Evolutionary conservation across 2,797 vertebrate genomes (phyloP), one percentile per base, ranked within the genome.

Genomic region (Lutjanus campechanus): DNA sequence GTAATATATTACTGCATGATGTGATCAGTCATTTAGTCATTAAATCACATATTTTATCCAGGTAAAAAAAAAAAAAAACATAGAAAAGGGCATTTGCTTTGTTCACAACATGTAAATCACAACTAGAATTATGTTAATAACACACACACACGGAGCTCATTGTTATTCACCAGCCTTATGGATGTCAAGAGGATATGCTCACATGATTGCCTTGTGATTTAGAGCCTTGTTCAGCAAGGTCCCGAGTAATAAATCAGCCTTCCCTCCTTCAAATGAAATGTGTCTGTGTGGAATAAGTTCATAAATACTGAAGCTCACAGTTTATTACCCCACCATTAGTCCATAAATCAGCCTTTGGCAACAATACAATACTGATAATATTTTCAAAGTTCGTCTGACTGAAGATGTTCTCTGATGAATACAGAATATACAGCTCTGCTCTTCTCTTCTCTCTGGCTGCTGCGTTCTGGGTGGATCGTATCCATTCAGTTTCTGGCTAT

Each of bases 121-220:
- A 43, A 46, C 13, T 62, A 43, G 25, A 50, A 49, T 65, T 1
- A 8, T 69, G 17, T 63, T 72, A 22, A 50, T 82, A 59, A 19
- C 29, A 36, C 29, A 36, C 46, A 25, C 44, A 66, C 2, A 0
- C 20, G 7, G 44, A 73, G n/a, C 50, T 55, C 46, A 67, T 60
- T 76, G 72, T 71, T 69, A 82, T 76, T 79, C 76, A 40, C n/a
- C 6, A 8, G 63, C 25, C 51, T 41, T 49, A 53, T 50, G 61
- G 61, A 76, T 63, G 60, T 73, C 61, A 36, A 25, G 56, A 60
- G 65, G 44, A 77, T 71, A 72, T 67, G 70, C 60, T 75, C 58
- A 69, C 55, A 58, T 78, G 83, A 83, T 70, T 78, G 62, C 51
- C 19, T 66, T n/a, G 49, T 84, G 70, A 83, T 83, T 82, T 75